Percentiles rank a stretch among this genome's conserved stretches.
Evolutionary conservation across 2,888 invertebrate genomes (phyloP).

Genomic region (Drosophila mayaguana): DNA sequence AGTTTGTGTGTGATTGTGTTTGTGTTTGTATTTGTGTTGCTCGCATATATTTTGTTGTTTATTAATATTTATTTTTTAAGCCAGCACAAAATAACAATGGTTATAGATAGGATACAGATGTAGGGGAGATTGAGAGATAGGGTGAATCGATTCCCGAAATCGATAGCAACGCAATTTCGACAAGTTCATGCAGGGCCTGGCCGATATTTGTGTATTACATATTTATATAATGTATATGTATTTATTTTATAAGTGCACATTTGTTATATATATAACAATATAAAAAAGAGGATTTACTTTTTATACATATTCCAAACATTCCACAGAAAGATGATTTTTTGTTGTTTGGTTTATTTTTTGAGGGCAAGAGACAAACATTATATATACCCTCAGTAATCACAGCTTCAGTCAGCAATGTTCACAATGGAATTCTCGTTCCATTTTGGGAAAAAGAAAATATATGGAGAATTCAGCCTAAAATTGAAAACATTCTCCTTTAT

Average conservation of each 20-base stretch:
- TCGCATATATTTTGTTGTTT: constrained; percentile 12
- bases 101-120: not conserved
- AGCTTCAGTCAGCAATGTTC: constrained; percentile 4
- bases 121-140: not conserved
- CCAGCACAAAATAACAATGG: constrained; percentile 9
- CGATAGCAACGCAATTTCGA: constrained; percentile 6
- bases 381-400: constrained; percentile 16
- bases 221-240: not conserved
- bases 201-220: not conserved
- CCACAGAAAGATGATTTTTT: not conserved
- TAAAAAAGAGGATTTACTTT: not conserved
- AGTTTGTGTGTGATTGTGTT: not conserved
- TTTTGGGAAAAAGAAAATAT: not conserved
- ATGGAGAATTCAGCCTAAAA: not conserved
- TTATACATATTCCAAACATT: not conserved
- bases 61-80: constrained; percentile 30
- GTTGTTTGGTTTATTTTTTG: not conserved
- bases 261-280: too few species aligned
- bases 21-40: not conserved
- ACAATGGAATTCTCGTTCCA: too few species aligned
- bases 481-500: constrained; percentile 12
- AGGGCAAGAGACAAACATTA: not conserved
- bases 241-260: too few species aligned
- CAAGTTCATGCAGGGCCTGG: not conserved
- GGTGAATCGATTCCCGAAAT: not conserved